Base-by-base conservation (phyloP, 2,797 vertebrate genomes). In the Cetoscarus ocellatus region DNA sequence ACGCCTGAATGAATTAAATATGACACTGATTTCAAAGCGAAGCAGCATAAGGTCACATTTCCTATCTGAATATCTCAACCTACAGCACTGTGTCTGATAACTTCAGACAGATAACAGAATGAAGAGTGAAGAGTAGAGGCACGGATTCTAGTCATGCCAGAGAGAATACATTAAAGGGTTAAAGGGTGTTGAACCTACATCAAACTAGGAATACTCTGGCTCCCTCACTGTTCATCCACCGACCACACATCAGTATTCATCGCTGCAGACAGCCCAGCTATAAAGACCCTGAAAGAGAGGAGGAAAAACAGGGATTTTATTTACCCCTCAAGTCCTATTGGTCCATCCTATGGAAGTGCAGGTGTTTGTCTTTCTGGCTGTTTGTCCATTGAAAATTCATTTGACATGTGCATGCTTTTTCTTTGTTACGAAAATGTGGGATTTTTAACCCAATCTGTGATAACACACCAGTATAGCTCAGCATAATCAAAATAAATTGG, bases 161-260 rank as follows among this genome's bases (percentile, higher is more conserved):
- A 10, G 17, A 61, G 44, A 55, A 1, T 39, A 8, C 10, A 70
- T 36, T 19, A 50, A 67, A 1, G 27, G 4, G 27, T 35, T 27
- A 53, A 54, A 63, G 13, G 2, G 10, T n/a, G 36, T 3, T 54
- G 49, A 61, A 69, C 67, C 34, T 81, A 85, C 83, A 77, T 88
- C 47, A 73, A 36, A 59, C 43, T 35, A 34, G 35, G 73, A 61
- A 51, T 63, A 66, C 17, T 67, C 34, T 36, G 66, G 39, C 70
- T 79, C 43, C 56, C 43, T 69, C 40, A 76, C 42, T 8, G 48
- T 17, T 73, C 44, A 36, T 3, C 19, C 18, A 36, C 48, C 15
- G 54, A 50, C 55, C 57, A 48, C 18, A 42, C 40, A 67, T 79
- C 70, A 61, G 72, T 17, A 61, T 79, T 68, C 59, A 76, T 75